Base-by-base conservation (phyloP, 2,888 invertebrate genomes). In the Xylocampa areola region DNA sequence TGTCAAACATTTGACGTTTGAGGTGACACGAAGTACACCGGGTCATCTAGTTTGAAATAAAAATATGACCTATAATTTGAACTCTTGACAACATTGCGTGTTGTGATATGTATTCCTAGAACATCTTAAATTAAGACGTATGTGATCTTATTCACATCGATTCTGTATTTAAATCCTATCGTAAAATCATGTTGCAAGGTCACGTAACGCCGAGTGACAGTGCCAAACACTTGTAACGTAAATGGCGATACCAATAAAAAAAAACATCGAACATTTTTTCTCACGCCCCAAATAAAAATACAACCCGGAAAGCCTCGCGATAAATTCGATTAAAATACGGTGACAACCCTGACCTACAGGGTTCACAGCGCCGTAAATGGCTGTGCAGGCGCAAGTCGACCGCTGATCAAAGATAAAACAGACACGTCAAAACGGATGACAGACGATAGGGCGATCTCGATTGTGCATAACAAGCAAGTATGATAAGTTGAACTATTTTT, bases 341-440 rank as follows among this genome's bases (percentile, higher is more conserved):
- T 36, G 55, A 17, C 59, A 63, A 62, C 68, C 76, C 66, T 77
- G 75, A 76, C 68, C 73, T 77, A 71, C 53, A 64, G 49, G 54
- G 63, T 68, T 68, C 60, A 65, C 62, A 68, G 40, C 50, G 52
- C 55, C 44, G 36, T 50, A 63, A 62, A 68, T 40, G 39, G 43
- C 44, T 52, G 54, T 41, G 25, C 62, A 37, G 16, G 62, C 55
- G 64, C 43, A 25, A 32, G 30, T 51, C 32, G 36, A 43, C 41
- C 55, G 25, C 44, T 35, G 62, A 68, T 68, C 50, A 32, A 27
- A 60, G 70, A 69, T 73, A 60, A 61, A 36, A 44, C 49, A 60
- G 51, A 68, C 43, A 44, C 47, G 72, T 74, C 65, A 66, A 35
- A 45, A 17, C 37, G 60, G 53, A 51, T 71, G 58, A 59, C 59